These are phyloP conservation scores for Dermochelys coriacea DNA, from an alignment of 2,797 vertebrate genomes.

Conservation along the genomic window DNA sequence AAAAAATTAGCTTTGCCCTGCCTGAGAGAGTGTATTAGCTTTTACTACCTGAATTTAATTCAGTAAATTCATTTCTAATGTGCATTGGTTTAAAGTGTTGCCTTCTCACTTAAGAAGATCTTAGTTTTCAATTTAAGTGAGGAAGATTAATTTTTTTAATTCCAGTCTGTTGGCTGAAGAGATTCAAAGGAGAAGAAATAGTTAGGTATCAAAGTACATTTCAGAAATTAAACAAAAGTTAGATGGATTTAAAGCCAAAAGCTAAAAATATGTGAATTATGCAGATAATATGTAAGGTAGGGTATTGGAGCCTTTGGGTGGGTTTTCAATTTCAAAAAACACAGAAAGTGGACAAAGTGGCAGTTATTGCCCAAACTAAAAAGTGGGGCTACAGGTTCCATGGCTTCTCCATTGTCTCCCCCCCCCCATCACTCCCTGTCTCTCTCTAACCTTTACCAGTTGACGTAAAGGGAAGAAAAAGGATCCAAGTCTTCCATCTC, in stretches of 20 bases:
- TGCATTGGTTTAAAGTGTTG: not conserved
- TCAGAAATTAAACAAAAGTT: slow-evolving; percentile 16
- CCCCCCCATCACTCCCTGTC: not conserved
- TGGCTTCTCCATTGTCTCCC: not conserved
- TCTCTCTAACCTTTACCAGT: not conserved
- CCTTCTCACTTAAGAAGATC: not conserved
- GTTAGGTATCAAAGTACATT: not conserved
- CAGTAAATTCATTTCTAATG: not conserved
- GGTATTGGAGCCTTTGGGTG: not conserved
- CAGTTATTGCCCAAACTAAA: not conserved
- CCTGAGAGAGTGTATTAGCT: not conserved
- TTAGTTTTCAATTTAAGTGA: not conserved
- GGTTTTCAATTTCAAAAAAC: not conserved
- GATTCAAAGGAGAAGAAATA: not conserved
- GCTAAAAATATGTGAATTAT: not conserved
- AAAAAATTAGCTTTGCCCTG: slow-evolving; percentile 6
- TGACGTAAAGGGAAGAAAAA: not conserved
- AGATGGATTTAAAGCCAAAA: not conserved
- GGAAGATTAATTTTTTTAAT: not conserved
- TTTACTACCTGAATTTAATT: slow-evolving; percentile 21
- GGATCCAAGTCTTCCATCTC: not conserved
- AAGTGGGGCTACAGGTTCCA: not conserved
- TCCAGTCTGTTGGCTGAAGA: not conserved
- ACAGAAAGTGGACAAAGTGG: not conserved
- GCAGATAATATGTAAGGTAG: not conserved